Evolutionary conservation across 2,888 invertebrate genomes (phyloP).

Genomic region (Tridacna gigas): DNA sequence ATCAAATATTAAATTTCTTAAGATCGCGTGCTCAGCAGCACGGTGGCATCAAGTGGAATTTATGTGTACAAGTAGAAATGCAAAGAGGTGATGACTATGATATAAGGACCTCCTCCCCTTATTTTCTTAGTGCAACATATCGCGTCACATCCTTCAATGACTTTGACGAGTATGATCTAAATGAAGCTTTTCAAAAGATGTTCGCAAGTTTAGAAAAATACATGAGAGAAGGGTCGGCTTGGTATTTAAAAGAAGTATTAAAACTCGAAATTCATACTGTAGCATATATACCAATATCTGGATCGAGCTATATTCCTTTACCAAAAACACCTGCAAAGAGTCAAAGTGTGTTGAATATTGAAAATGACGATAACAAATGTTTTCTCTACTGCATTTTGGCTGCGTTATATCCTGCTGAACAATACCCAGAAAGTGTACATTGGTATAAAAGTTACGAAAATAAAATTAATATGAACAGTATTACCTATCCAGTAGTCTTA

Average conservation of each 20-base stretch:
- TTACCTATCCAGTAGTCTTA: conserved; percentile 13
- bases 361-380: conserved; percentile 45
- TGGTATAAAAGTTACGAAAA: conserved; percentile 11
- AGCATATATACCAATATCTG: conserved; percentile 34
- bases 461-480: conserved; percentile 25
- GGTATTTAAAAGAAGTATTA: conserved; percentile 40
- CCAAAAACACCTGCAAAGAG: conserved; percentile 31
- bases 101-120: conserved; percentile 9
- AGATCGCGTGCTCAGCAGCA: not conserved
- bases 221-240: conserved; percentile 37
- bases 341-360: conserved; percentile 34
- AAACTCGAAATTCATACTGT: conserved; percentile 50
- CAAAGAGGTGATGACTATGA: conserved; percentile 38
- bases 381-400: conserved; percentile 42
- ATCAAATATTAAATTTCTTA: conserved; percentile 22
- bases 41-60: conserved; percentile 47
- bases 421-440: not conserved
- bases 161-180: conserved; percentile 33
- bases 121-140: conserved; percentile 46
- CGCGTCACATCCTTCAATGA: conserved; percentile 12
- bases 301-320: conserved; percentile 37
- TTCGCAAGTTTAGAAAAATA: conserved; percentile 38
- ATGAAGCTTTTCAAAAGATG: conserved; percentile 49
- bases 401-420: conserved; percentile 1
- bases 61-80: conserved; percentile 54